A percentile compares a stretch with the other conserved stretches of the same genome.
Conservation (phyloP, 2,888 invertebrate species). For the Caenorhabditis zanzibari region DNA sequence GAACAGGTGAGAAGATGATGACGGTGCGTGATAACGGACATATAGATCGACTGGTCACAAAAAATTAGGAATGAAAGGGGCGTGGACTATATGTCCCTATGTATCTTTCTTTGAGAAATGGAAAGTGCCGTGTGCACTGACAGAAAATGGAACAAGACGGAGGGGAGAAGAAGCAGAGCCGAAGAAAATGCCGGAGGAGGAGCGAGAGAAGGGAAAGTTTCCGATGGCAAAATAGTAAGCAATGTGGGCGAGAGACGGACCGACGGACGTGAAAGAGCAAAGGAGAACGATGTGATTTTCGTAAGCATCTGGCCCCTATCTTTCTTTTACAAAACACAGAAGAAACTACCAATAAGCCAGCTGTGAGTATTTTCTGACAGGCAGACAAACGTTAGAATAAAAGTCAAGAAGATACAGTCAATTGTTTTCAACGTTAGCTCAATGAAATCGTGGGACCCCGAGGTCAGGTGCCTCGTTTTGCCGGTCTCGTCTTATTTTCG, state of each 20-base stretch:
- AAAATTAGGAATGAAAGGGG: neutral
- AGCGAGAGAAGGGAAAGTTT: constrained; percentile 52
- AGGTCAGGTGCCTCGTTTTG: constrained; percentile 55
- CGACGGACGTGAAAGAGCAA: neutral
- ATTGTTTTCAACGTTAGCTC: neutral
- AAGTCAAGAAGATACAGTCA: constrained; percentile 7
- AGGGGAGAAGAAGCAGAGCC: neutral
- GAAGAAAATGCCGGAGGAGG: constrained; percentile 58
- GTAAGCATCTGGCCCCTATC: constrained; percentile 54
- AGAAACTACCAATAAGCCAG: constrained; percentile 59
- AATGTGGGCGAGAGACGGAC: constrained; percentile 44
- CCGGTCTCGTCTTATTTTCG: constrained; percentile 53
- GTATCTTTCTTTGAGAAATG: neutral
- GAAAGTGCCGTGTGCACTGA: constrained; percentile 39
- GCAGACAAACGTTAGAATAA: constrained; percentile 1
- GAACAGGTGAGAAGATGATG: constrained; percentile 13
- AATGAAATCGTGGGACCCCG: neutral
- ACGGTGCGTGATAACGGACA: constrained; percentile 21
- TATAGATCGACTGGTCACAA: constrained; percentile 33
- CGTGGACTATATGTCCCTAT: constrained; percentile 9
- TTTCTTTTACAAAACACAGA: constrained; percentile 52
- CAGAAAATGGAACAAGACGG: constrained; percentile 55
- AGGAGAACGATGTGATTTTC: constrained; percentile 52
- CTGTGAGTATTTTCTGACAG: constrained; percentile 44
- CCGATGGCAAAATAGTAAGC: constrained; percentile 62